Base-by-base conservation (phyloP, 1,140 invertebrate species). In the Scaptomyza montana region DNA sequence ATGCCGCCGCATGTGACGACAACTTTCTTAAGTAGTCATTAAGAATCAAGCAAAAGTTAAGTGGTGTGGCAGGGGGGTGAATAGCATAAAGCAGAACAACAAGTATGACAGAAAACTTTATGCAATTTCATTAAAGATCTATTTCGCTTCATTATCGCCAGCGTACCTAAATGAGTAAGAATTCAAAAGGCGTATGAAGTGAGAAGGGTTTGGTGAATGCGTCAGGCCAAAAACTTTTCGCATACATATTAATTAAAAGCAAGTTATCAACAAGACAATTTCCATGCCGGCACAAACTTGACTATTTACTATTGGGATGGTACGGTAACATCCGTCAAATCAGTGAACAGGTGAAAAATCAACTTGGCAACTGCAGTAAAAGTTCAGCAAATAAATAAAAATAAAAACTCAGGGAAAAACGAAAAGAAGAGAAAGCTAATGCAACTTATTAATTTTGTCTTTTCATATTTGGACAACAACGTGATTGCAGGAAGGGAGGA, bases 71-170 rank as follows among this genome's bases (percentile, higher is more conserved):
- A 5, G 36, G 36, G 19, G 21, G 19, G 16, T 2, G 5, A 3
- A 16, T 33, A 36, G 33, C 33, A 36, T 36, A 36, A 36, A 36
- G 9, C 55, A 43, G 43, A 55, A 54, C 28, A 49, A 33, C 28
- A 33, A 47, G 28, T 64, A 43, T 43, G 75, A 61, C 65, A 69
- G 47, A 39, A 57, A 78, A 78, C 51, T 78, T 78, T 73, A 62
- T 39, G 75, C 68, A 78, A 78, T 78, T 78, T 61, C 76, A 78
- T 78, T 78, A 78, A 73, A 78, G 76, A 78, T 78, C 76, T 78
- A 78, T 78, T 78, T 78, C 62, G 62, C 56, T 45, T 67, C 51
- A 74, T 78, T 78, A 61, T 47, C 7, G 46, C 19, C 16, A 10
- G 19, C 8, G 13, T 3, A 25, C 19, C 13, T 7, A 16, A 13